Evolutionary conservation across 1,140 invertebrate genomes (phyloP).

Genomic region (Sitodiplosis mosellana): DNA sequence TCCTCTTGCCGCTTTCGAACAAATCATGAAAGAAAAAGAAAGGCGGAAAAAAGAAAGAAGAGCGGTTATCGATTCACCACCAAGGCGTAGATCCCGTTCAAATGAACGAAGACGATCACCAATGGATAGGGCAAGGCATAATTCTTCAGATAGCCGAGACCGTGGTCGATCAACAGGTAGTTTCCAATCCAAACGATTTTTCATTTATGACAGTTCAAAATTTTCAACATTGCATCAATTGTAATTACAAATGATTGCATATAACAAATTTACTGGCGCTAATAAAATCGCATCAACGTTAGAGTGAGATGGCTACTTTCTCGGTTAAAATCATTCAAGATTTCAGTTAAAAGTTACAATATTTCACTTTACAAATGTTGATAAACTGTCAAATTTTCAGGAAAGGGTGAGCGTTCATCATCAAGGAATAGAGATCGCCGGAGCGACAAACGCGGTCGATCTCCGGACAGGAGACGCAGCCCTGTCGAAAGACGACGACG

Average conservation of each 20-base stretch:
- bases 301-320: no score
- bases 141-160: neutral
- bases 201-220: no score
- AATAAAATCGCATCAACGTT: no score
- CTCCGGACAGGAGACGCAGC: slow-evolving; percentile 5
- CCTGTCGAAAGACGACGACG: slow-evolving; percentile 8
- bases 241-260: no score
- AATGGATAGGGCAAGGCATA: neutral
- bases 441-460: slow-evolving; percentile 12
- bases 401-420: neutral
- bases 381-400: neutral
- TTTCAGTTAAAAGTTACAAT: no score
- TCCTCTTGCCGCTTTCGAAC: slow-evolving; percentile 65
- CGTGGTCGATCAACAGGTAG: neutral
- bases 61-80: slow-evolving; percentile 13
- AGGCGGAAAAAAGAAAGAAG: slow-evolving; percentile 41
- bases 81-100: slow-evolving; percentile 15
- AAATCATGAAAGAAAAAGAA: slow-evolving; percentile 68
- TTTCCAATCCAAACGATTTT: no score
- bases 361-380: no score
- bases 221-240: no score
- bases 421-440: neutral
- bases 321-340: no score
- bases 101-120: slow-evolving; percentile 7
- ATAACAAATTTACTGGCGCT: no score